Evolutionary conservation across 2,888 invertebrate genomes (phyloP), one percentile per base, ranked within the genome.

Genomic region (Pelosia muscerda): DNA sequence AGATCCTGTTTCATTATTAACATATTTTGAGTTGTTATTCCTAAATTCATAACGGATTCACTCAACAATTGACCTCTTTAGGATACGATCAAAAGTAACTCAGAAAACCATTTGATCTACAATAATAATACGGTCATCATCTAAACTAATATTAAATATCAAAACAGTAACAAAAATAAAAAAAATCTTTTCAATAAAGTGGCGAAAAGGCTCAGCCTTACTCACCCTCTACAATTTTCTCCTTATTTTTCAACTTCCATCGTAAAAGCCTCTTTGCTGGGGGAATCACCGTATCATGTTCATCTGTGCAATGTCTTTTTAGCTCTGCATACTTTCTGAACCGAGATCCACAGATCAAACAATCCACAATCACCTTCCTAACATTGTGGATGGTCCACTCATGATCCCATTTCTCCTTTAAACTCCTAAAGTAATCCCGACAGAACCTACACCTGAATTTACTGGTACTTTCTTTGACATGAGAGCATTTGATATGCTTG

Each of bases 371-470:
- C 70, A 87, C 87, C 73, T 94, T 95, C 72, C 95, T 88, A 0
- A 92, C 87, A n/a, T 88, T 90, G 70, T 95, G 95, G 0, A 88
- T 77, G 0, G 66, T 60, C 95, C 95, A 95, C 63, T 95, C 94
- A 67, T 95, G 95, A 34, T 95, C 95, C 95, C 95, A 95, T 61
- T 94, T 95, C 28, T 91, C 90, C 65, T 90, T 94, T 55, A 95
- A 79, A 64, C 89, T 87, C 31, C 81, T 85, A 53, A 91, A 92
- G 23, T 85, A 84, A 0, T 83, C 76, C 0, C 83, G 75, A 68
- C 95, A 95, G 61, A 94, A 91, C 31, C 86, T 85, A 70, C 95
- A 95, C 1, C 86, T 80, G 60, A 88, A 90, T 54, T 86, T 89
- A 15, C 78, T 82, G 0, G 74, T 69, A 0, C 78, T 49, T 8